A percentile compares a stretch with the other conserved stretches of the same genome.
These are phyloP conservation scores for Invenusta paracnida DNA, from an alignment of 2,888 invertebrate genomes.

Conservation along the genomic window DNA sequence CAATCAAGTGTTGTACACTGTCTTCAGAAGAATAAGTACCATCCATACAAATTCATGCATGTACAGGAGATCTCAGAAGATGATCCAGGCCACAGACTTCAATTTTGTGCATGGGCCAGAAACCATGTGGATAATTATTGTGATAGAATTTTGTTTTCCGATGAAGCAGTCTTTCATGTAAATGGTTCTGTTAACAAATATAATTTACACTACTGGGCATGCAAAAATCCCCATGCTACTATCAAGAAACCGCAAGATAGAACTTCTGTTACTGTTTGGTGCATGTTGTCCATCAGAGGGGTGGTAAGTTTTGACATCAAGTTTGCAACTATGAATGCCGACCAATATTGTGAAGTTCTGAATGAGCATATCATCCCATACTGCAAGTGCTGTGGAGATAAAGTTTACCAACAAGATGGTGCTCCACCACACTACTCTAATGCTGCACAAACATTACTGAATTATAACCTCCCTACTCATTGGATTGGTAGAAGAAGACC, in stretches of 20 bases:
- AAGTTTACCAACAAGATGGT: too few relatives aligned
- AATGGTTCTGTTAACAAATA: background rate
- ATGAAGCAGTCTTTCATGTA: constrained; percentile 19
- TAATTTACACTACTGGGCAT: constrained; percentile 12
- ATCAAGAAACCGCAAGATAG: background rate
- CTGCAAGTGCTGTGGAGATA: too few relatives aligned
- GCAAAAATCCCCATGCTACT: background rate
- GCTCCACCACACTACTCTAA: too few relatives aligned
- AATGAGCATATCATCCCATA: too few relatives aligned
- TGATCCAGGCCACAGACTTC: background rate
- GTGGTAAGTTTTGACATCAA: too few relatives aligned
- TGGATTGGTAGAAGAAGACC: too few relatives aligned
- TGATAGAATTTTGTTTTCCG: constrained; percentile 24
- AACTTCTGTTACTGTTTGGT: too few relatives aligned
- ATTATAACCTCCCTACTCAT: too few relatives aligned
- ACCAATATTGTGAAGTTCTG: too few relatives aligned
- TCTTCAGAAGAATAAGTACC: constrained; percentile 7
- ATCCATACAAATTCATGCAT: background rate
- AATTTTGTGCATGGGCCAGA: background rate
- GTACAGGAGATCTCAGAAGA: constrained; percentile 15
- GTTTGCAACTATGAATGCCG: too few relatives aligned
- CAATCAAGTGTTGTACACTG: background rate
- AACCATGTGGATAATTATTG: background rate
- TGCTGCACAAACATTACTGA: too few relatives aligned
- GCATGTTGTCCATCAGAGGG: too few relatives aligned